These are phyloP conservation scores for Lepidocyrtoides sp. DNA, from an alignment of 2,888 invertebrate genomes.

Conservation along the genomic window DNA sequence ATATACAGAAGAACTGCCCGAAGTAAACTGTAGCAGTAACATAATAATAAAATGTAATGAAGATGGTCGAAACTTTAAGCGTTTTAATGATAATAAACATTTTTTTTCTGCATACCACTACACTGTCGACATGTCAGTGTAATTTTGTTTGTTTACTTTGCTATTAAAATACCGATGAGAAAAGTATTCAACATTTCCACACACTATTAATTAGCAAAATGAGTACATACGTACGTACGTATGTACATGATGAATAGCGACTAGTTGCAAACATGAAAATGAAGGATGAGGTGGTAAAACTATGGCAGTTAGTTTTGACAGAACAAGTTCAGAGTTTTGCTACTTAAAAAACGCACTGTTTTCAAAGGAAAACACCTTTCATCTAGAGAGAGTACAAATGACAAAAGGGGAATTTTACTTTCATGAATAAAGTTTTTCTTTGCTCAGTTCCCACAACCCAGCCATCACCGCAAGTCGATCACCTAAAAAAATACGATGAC, in stretches of 20 bases:
- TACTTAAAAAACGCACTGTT: too few species aligned
- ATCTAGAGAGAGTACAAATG: background rate
- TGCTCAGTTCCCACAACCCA: background rate
- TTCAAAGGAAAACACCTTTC: too few species aligned
- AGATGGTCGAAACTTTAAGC: too few species aligned
- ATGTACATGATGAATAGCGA: background rate
- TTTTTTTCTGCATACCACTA: background rate
- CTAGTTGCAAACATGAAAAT: background rate
- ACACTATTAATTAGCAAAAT: constrained; percentile 24
- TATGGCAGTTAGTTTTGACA: too few species aligned
- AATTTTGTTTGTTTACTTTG: constrained; percentile 18
- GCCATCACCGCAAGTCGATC: background rate
- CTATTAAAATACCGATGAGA: constrained; percentile 24
- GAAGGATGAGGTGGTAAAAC: too few species aligned
- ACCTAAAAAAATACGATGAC: constrained; percentile 36
- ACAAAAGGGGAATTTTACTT: constrained; percentile 24
- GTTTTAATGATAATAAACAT: too few species aligned
- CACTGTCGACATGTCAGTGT: background rate
- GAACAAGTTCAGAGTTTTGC: too few species aligned
- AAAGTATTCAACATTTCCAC: constrained; percentile 13
- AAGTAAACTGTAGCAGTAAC: too few species aligned
- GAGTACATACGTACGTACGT: too few species aligned
- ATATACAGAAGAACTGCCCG: too few species aligned
- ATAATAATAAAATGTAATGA: too few species aligned
- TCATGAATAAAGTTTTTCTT: background rate